A percentile compares a stretch with the other conserved stretches of the same genome.
phyloP scores from a whole-genome alignment of 1,140 invertebrate genomes.

The Platyura marginata region DNA sequence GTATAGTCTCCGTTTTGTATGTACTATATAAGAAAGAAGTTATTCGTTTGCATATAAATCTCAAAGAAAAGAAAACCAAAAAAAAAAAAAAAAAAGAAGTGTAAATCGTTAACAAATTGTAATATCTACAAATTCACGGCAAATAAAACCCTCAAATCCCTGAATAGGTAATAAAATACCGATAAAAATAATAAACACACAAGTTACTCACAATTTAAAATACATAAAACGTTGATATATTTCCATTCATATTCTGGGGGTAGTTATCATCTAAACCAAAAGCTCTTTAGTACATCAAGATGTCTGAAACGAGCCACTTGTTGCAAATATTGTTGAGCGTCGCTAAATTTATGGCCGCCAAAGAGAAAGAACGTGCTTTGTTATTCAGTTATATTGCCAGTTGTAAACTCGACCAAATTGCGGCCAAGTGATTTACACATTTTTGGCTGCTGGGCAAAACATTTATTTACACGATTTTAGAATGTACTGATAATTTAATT shows the following conservation, averaged over 20 bases:
- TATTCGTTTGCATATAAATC: no score
- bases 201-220: neutral
- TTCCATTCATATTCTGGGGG: neutral
- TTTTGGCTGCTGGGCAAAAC: neutral
- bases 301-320: conserved; percentile 14
- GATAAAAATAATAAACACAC: conserved; percentile 3
- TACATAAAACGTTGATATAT: neutral
- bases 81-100: no score
- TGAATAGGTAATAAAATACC: no score
- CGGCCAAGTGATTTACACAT: neutral
- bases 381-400: neutral
- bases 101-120: no score
- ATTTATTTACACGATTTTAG: neutral
- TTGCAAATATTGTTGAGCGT: conserved; percentile 23
- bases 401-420: neutral
- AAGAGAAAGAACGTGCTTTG: neutral
- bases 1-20: no score
- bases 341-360: conserved; percentile 19
- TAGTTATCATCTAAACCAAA: conserved; percentile 3
- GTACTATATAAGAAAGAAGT: no score
- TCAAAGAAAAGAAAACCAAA: no score
- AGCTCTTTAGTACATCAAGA: conserved; percentile 5
- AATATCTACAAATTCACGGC: no score
- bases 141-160: no score
- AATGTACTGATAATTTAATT: no score